These are phyloP conservation scores for Sebastes trivittatus DNA, from an alignment of 2,797 vertebrate species.

Conservation along the genomic window DNA sequence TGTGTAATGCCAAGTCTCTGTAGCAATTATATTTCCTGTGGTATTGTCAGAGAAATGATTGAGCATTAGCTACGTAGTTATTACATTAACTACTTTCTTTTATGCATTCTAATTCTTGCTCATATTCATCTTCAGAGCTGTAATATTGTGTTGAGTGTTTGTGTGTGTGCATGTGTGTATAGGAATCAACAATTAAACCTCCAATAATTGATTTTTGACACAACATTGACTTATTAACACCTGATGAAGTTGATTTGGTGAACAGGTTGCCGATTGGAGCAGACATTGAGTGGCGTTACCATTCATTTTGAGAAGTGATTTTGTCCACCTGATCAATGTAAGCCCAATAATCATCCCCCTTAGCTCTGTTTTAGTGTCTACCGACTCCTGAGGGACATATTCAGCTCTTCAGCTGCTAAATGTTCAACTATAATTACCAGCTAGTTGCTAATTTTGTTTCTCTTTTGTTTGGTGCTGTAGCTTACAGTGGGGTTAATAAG, in stretches of 20 bases:
- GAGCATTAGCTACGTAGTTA: constrained; percentile 23
- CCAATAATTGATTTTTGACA: background rate
- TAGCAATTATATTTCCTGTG: constrained; percentile 39
- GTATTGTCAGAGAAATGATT: constrained; percentile 34
- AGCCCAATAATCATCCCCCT: background rate
- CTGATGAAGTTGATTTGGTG: background rate
- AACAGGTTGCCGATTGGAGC: background rate
- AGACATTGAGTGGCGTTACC: background rate
- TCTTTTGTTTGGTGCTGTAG: background rate
- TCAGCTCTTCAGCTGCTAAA: background rate
- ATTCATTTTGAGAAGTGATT: background rate
- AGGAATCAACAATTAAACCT: background rate
- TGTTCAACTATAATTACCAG: background rate
- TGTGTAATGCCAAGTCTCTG: constrained; percentile 40
- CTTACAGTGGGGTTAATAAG: background rate
- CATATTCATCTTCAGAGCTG: constrained; percentile 1
- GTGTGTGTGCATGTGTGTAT: background rate
- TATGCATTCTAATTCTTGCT: constrained; percentile 6
- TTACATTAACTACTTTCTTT: constrained; percentile 14
- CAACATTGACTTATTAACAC: background rate
- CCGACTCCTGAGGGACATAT: background rate
- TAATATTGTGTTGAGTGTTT: background rate
- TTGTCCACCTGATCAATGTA: background rate
- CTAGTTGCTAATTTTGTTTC: background rate
- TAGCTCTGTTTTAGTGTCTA: background rate